Evolutionary conservation across 2,113 vertebrate species (phyloP), one percentile per base, ranked within the genome.

Genomic region (Chrysemys picta): DNA sequence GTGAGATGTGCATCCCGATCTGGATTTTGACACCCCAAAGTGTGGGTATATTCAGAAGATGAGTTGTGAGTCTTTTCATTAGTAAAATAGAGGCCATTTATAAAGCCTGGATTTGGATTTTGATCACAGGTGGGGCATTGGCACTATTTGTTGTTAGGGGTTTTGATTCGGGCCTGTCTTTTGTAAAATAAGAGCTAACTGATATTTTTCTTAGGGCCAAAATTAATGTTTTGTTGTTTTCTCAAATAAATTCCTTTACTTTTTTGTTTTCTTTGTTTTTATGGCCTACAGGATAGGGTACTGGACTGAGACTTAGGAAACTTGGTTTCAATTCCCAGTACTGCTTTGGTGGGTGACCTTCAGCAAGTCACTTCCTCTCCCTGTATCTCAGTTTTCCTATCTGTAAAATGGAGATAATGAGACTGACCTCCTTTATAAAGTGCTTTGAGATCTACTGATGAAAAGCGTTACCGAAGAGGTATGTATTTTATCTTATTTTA

Each of bases 331-430:
- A 47, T 27, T 87, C 94, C 65, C 81, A 57, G 16, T 38, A 45
- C 6, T 80, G 45, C n/a, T 96, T 95, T 97, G 95, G 92, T 87
- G 89, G 45, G 82, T 93, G 89, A 96, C 8, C 4, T 91, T 92
- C 56, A 91, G 47, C 45, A 93, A 80, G 42, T 91, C 5, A 1
- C 53, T 87, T 83, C 82, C 59, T 91, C 80, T 49, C 16, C 19
- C 84, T 94, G 86, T 88, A 38, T 88, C 35, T 78, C 53, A 1
- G 52, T 75, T 75, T 75, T 19, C 38, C 38, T 72, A 42, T 24
- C 21, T 42, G 38, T 75, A 75, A 75, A 42, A 75, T 25, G 69
- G n/a, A 38, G 10, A 75, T 75, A 75, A 75, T 75, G 69, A 75
- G 29, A 62, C 13, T 31, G 31, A 35, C 16, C 17, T 72, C 17